Percentiles rank a stretch among this genome's conserved stretches.
These are phyloP conservation scores for Subanguina moxae DNA, from an alignment of 1,140 invertebrate genomes.

Conservation along the genomic window DNA sequence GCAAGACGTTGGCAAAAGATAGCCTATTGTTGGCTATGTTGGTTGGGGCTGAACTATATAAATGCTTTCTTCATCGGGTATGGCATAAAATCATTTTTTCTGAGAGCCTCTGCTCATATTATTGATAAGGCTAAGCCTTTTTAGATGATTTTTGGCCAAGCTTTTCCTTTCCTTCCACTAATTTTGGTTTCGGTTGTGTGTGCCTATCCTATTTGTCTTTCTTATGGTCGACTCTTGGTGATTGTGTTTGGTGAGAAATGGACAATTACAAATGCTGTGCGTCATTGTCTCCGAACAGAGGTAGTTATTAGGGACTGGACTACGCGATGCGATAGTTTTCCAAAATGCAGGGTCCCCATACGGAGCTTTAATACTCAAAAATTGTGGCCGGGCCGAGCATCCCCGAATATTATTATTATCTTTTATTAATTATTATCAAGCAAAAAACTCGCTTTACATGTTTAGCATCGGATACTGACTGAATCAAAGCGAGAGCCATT, in stretches of 20 bases:
- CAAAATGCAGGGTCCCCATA: too few relatives aligned
- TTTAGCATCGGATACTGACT: background rate
- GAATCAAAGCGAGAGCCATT: background rate
- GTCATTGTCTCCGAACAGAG: slow-evolving; percentile 21
- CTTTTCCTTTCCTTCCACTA: slow-evolving; percentile 32
- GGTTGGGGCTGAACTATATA: background rate
- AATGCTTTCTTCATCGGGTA: background rate
- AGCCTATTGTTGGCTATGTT: background rate
- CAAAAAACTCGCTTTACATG: background rate
- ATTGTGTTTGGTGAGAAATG: slow-evolving; percentile 20
- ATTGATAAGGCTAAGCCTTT: slow-evolving; percentile 5
- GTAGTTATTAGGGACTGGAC: slow-evolving; percentile 14
- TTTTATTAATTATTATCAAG: slow-evolving; percentile 7
- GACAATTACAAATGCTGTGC: slow-evolving; percentile 4
- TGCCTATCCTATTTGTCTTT: slow-evolving; percentile 14
- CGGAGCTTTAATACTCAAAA: too few relatives aligned
- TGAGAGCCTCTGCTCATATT: background rate
- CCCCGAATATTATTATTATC: too few relatives aligned
- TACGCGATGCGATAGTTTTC: too few relatives aligned
- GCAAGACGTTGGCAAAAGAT: background rate
- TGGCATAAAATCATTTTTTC: background rate
- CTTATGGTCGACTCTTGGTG: slow-evolving; percentile 24
- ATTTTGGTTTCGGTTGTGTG: slow-evolving; percentile 38
- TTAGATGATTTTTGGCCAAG: slow-evolving; percentile 26
- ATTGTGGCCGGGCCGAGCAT: too few relatives aligned